phyloP scores from a whole-genome alignment of 2,113 vertebrate species.

The Rattus rattus region DNA sequence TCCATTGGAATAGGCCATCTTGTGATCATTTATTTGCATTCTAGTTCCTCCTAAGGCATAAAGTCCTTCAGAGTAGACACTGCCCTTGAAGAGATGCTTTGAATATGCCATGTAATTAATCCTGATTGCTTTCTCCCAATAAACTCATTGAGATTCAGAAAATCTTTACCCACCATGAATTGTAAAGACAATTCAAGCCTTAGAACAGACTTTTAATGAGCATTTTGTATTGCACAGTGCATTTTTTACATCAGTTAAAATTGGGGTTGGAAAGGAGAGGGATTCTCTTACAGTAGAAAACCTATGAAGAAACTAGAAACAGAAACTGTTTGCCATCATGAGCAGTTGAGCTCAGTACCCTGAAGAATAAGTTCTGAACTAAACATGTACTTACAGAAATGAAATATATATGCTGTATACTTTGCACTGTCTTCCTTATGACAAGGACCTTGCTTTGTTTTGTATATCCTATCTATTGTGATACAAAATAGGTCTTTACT shows the following conservation, averaged over 20 bases:
- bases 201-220: background rate
- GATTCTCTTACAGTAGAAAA: background rate
- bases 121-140: background rate
- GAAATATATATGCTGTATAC: background rate
- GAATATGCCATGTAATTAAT: background rate
- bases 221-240: background rate
- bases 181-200: background rate
- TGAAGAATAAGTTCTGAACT: background rate
- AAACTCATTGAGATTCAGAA: background rate
- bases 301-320: background rate
- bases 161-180: background rate
- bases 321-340: background rate
- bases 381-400: slow-evolving; percentile 20
- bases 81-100: slow-evolving; percentile 1
- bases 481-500: background rate
- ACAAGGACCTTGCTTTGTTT: background rate
- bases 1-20: background rate
- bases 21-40: slow-evolving; percentile 26
- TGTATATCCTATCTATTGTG: background rate
- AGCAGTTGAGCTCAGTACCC: background rate
- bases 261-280: background rate
- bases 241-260: background rate
- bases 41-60: background rate
- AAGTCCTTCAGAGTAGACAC: background rate
- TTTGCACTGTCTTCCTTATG: background rate